phyloP scores from a whole-genome alignment of 2,113 vertebrate genomes.

The Callopanchax toddi region DNA sequence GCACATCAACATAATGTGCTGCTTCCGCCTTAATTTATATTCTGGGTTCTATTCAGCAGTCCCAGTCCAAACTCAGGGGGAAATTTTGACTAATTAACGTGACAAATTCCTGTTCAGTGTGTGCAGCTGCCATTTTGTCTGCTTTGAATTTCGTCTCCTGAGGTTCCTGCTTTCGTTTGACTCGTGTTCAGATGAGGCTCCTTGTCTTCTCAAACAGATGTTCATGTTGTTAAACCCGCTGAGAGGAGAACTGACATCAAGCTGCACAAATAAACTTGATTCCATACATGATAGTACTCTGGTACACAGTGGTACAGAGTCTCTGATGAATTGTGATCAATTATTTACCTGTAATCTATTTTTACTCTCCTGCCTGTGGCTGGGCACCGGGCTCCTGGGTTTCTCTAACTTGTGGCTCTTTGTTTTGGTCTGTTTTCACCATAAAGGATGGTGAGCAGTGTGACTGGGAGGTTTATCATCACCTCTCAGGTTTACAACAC shows the following conservation, averaged over 20 bases:
- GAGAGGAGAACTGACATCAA: neutral
- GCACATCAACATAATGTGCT: neutral
- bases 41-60: neutral
- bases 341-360: constrained; percentile 60
- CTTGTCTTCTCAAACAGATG: neutral
- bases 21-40: constrained; percentile 1
- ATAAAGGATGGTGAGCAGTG: neutral
- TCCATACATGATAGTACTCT: constrained; percentile 5
- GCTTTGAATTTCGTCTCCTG: constrained; percentile 7
- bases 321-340: constrained; percentile 32
- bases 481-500: constrained; percentile 36
- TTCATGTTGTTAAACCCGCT: neutral
- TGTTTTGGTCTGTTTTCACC: constrained; percentile 2
- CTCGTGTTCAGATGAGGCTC: constrained; percentile 12
- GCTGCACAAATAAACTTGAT: neutral
- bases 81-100: constrained; percentile 21
- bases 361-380: constrained; percentile 33
- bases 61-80: constrained; percentile 10
- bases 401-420: constrained; percentile 3
- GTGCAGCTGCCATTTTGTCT: constrained; percentile 17
- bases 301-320: neutral
- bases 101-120: constrained; percentile 19
- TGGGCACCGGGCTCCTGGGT: neutral
- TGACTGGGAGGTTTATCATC: constrained; percentile 22
- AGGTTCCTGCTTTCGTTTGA: constrained; percentile 5